Conservation (phyloP, 2,888 invertebrate species). For the Lasioglossum morio region DNA sequence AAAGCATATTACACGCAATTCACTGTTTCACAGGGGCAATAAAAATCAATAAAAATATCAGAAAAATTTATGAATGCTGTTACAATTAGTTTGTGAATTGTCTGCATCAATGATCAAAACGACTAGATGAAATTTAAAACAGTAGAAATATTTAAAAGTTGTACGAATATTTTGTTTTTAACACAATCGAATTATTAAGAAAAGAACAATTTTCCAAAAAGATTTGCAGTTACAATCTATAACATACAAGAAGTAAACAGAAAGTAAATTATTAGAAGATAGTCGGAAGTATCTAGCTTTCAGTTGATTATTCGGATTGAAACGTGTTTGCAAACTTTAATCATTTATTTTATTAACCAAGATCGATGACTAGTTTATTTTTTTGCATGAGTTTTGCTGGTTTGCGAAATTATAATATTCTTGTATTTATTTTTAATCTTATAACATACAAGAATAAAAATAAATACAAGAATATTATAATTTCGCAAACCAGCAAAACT, state of each 20-base stretch:
- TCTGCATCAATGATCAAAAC: too few species aligned
- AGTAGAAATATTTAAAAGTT: neutral
- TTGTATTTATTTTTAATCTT: too few species aligned
- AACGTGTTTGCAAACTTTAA: too few species aligned
- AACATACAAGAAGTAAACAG: too few species aligned
- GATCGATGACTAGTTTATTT: neutral
- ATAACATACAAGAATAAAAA: too few species aligned
- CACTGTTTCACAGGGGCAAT: neutral
- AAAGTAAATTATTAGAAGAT: conserved; percentile 4
- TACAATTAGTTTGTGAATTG: neutral
- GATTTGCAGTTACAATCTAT: too few species aligned
- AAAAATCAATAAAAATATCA: neutral
- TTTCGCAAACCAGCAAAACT: neutral
- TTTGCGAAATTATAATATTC: neutral
- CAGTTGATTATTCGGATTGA: neutral
- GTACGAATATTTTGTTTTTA: neutral
- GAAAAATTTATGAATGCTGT: neutral
- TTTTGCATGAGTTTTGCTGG: neutral
- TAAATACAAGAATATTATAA: neutral
- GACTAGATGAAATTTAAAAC: neutral
- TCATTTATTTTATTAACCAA: neutral
- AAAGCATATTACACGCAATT: neutral
- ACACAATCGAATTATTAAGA: too few species aligned
- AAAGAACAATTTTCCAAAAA: too few species aligned
- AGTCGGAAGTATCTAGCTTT: neutral